These are phyloP conservation scores for Taurulus bubalis DNA, from an alignment of 2,113 vertebrate species.

Conservation along the genomic window DNA sequence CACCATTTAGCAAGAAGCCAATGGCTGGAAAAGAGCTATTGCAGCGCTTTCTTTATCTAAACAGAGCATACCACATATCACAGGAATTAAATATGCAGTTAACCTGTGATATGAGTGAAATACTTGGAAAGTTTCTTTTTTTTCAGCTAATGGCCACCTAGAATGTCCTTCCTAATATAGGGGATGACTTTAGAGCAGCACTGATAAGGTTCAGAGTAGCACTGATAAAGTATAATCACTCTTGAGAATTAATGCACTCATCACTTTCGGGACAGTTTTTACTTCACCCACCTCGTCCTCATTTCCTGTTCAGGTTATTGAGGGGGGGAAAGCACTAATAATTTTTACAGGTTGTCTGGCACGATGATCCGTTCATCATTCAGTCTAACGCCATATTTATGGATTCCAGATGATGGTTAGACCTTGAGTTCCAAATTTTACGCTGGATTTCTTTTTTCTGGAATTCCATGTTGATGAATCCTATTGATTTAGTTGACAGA, in stretches of 20 bases:
- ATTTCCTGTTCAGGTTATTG: neutral
- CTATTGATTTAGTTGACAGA: neutral
- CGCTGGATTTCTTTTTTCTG: neutral
- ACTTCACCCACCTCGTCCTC: neutral
- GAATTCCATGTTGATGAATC: neutral
- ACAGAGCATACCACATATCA: neutral
- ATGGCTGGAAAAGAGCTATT: neutral
- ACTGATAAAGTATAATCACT: neutral
- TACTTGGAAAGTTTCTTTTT: neutral
- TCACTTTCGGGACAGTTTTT: neutral
- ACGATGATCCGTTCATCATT: too few species aligned
- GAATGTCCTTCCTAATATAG: neutral
- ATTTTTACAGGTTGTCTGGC: neutral
- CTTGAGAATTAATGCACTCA: neutral
- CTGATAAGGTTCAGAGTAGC: slow-evolving; percentile 1
- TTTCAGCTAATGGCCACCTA: neutral
- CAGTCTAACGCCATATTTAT: neutral
- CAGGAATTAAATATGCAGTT: neutral
- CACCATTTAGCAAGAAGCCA: slow-evolving; percentile 33
- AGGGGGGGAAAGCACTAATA: neutral
- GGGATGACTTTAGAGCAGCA: neutral
- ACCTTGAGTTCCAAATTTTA: neutral
- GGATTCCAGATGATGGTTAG: neutral
- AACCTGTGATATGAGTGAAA: neutral
- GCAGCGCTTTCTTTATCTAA: neutral